Conservation (phyloP, 2,797 vertebrate genomes). For the Trachops cirrhosus region DNA sequence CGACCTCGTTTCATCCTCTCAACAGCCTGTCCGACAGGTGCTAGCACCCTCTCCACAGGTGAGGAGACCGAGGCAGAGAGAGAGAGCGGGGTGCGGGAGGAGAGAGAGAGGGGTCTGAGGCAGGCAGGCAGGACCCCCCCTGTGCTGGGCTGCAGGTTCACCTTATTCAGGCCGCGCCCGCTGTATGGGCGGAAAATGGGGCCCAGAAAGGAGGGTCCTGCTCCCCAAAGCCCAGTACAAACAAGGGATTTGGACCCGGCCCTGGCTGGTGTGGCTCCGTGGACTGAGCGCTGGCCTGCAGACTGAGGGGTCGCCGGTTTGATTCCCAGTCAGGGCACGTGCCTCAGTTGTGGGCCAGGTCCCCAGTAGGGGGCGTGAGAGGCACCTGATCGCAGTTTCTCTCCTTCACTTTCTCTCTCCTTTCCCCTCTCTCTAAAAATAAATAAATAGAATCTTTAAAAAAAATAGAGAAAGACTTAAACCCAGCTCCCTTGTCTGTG, state of each 20-base stretch:
- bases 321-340: too few relatives aligned
- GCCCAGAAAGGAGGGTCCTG: background rate
- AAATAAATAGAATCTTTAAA: too few relatives aligned
- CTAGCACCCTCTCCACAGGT: background rate
- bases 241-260: too few relatives aligned
- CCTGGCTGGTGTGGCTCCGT: too few relatives aligned
- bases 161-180: background rate
- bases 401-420: too few relatives aligned
- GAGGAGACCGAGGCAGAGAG: background rate
- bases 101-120: background rate
- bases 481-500: background rate
- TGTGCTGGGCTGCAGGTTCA: background rate
- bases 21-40: background rate
- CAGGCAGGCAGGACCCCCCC: too few relatives aligned
- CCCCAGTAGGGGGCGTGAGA: too few relatives aligned
- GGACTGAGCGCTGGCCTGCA: too few relatives aligned
- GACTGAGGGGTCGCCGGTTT: too few relatives aligned
- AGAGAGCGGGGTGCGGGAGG: background rate
- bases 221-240: background rate
- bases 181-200: background rate
- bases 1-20: background rate
- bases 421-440: too few relatives aligned
- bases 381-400: too few relatives aligned
- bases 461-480: background rate
- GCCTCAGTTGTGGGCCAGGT: too few relatives aligned